Evolutionary conservation across 2,113 vertebrate species (phyloP).

Genomic region (Pelmatolapia mariae): DNA sequence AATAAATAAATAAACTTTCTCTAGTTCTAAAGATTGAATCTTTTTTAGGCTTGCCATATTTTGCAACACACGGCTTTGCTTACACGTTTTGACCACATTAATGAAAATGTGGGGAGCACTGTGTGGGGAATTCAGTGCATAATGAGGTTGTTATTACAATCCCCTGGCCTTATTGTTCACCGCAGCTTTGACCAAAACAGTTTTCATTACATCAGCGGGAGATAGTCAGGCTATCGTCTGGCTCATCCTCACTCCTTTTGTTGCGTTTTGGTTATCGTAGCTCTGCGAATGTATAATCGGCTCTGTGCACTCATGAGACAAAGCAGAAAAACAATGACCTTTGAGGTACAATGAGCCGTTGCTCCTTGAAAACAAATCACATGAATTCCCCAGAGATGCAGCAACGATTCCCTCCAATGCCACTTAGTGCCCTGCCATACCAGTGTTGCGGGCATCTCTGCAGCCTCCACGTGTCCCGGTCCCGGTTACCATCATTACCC

Average conservation of each 20-base stretch:
- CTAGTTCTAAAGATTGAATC: not conserved
- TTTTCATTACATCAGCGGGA: constrained; percentile 3
- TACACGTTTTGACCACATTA: constrained; percentile 9
- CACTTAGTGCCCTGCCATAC: not conserved
- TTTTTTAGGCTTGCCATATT: not conserved
- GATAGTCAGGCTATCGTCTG: not conserved
- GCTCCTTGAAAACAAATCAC: constrained; percentile 31
- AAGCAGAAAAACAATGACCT: constrained; percentile 44
- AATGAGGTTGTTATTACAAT: not conserved
- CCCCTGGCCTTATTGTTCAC: not conserved
- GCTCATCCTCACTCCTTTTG: not conserved
- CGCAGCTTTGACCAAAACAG: not conserved
- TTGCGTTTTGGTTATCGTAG: constrained; percentile 21
- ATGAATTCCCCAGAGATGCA: not conserved
- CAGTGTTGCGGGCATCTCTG: not conserved
- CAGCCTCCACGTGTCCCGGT: not conserved
- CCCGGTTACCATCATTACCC: not conserved
- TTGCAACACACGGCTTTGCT: not conserved
- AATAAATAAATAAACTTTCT: not conserved
- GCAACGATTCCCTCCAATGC: not conserved
- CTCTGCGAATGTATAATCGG: constrained; percentile 5
- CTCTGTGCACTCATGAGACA: not conserved
- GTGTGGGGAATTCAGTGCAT: not conserved
- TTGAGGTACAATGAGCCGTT: constrained; percentile 11
- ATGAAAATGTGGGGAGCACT: not conserved